These are phyloP conservation scores for Agonopterix alstromeriana DNA, from an alignment of 2,888 invertebrate genomes.

Conservation along the genomic window DNA sequence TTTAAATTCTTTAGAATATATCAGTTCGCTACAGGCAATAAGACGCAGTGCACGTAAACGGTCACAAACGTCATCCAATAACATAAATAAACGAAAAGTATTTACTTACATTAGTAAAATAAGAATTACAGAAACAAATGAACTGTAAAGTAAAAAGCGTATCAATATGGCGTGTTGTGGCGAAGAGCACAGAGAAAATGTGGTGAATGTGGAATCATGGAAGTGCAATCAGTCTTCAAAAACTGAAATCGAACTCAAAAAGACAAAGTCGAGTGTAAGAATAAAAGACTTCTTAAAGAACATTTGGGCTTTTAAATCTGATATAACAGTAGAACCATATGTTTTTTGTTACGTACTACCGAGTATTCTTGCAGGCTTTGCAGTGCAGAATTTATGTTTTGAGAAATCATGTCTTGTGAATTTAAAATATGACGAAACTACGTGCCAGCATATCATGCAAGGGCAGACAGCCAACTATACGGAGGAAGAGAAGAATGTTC, in stretches of 20 bases:
- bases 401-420: constrained; percentile 78
- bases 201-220: constrained; percentile 55
- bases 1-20: too few relatives aligned
- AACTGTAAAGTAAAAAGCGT: constrained; percentile 39
- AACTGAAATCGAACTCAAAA: constrained; percentile 43
- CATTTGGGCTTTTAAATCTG: constrained; percentile 56
- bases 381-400: constrained; percentile 72
- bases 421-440: constrained; percentile 66
- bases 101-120: too few relatives aligned
- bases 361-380: constrained; percentile 80
- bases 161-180: constrained; percentile 70
- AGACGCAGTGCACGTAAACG: too few relatives aligned
- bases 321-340: constrained; percentile 81
- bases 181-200: constrained; percentile 65
- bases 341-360: constrained; percentile 81
- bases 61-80: too few relatives aligned
- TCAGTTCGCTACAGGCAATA: too few relatives aligned
- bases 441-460: constrained; percentile 71
- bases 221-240: constrained; percentile 49
- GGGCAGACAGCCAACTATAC: constrained; percentile 54
- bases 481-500: constrained; percentile 63
- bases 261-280: constrained; percentile 48
- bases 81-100: too few relatives aligned
- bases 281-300: constrained; percentile 57
- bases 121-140: constrained; percentile 38